Evolutionary conservation across 1,140 invertebrate genomes (phyloP), one percentile per base, ranked within the genome.

Genomic region (Ditylenchus dipsaci): DNA sequence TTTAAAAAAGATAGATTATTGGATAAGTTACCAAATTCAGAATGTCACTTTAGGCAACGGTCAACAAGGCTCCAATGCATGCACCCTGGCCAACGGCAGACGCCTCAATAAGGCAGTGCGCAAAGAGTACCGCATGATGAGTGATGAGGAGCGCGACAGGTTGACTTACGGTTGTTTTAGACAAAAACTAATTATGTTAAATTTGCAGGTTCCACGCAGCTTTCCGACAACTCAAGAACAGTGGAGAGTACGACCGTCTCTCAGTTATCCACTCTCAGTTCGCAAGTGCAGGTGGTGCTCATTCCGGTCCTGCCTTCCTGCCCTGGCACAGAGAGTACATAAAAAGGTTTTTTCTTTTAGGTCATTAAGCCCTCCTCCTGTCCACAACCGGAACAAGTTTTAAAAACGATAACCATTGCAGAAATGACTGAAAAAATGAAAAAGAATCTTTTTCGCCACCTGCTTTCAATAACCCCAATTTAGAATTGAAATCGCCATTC

Each of bases 151-250:
- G 56, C 23, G 69, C 3, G 27, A 26, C 3, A 26, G 49, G n/a
- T 53, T 53, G n/a, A 17, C n/a, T 17, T 7, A 8, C 11, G n/a
- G 15, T 5, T 53, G 43, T 45, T 45, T 13, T 13, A 11, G n/a
- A 11, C n/a, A 11, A 45, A 45, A 45, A 11, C 11, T 45, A 45
- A 45, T n/a, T 45, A n/a, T 23, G n/a, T 33, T 21, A 45, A n/a
- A 53, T 21, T 53, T 56, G 63, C 33, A 38, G 33, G 17, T 65
- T 78, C 67, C 84, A 85, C 69, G 69, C 73, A 29, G 85, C 84
- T 9, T 15, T 85, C 3, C 76, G 76, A 17, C 63, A 72, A 47
- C 67, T 85, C 17, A 85, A 85, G 63, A 63, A 73, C 17, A 80
- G 65, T 53, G 80, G 80, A 45, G 80, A 81, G 57, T 82, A 81